Evolutionary conservation across 2,797 vertebrate genomes (phyloP).

Genomic region (Zonotrichia albicollis): DNA sequence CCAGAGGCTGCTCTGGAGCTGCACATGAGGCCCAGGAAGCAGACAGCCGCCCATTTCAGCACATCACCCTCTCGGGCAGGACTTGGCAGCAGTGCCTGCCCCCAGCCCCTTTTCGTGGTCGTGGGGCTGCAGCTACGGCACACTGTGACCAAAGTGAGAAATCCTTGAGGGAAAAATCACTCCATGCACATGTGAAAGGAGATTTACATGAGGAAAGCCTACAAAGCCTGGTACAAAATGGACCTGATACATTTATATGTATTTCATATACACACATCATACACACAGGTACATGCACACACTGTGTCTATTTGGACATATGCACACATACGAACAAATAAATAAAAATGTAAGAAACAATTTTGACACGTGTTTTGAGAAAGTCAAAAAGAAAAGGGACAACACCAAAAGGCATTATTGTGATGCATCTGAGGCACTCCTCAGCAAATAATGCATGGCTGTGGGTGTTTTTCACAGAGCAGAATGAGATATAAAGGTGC

Average conservation of each 20-base stretch:
- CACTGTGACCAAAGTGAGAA: not conserved
- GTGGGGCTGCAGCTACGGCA: not conserved
- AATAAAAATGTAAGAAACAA: not conserved
- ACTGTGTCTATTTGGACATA: not conserved
- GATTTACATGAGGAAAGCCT: not conserved
- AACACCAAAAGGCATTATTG: not conserved
- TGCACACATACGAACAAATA: not conserved
- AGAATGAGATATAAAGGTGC: not conserved
- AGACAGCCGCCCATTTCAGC: not conserved
- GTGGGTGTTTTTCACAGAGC: not conserved
- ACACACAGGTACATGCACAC: not conserved
- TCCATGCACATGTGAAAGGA: accelerated
- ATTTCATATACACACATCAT: not conserved
- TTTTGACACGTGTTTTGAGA: not conserved
- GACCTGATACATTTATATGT: accelerated
- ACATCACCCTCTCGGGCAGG: not conserved
- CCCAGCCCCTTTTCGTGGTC: accelerated
- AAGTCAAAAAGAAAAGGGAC: not conserved
- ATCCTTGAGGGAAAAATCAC: not conserved
- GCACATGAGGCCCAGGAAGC: not conserved
- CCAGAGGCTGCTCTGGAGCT: not conserved
- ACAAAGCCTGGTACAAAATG: not conserved
- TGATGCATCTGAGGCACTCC: not conserved
- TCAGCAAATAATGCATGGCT: not conserved
- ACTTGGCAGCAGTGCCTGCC: accelerated